Evolutionary conservation across 2,888 invertebrate genomes (phyloP), one percentile per base, ranked within the genome.

Genomic region (Pollenia angustigena): DNA sequence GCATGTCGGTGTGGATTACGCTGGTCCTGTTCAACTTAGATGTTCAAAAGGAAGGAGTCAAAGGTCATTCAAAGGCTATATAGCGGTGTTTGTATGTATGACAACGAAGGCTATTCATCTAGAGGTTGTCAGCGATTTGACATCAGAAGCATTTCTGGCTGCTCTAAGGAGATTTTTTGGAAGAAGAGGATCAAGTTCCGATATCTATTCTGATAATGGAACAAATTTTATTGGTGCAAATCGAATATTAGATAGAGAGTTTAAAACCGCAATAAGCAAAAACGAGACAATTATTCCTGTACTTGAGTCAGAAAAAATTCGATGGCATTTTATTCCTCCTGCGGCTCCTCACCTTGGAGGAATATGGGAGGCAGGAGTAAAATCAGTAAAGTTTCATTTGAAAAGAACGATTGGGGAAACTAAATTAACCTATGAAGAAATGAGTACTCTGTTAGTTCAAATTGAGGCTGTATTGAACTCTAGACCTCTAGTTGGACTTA

Each of bases 171-270:
- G 48, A 46, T 66, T 66, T 66, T 44, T 66, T 66, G 46, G 16
- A n/a, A 16, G 48, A 48, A 66, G 66, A 66, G 66, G 48, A 12
- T 4, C 14, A 2, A 46, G 66, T 48, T n/a, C 46, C 7, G 44
- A 66, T 11, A 66, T 66, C 48, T 66, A 42, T 62, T 62, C 60
- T 14, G 60, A 62, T n/a, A 62, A 62, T 62, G 60, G 60, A 42
- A 62, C 60, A 8, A 66, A 66, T 66, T 66, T 66, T 12, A 16
- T 18, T 10, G 48, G 46, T 12, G 66, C 18, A 18, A 18, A 44
- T 16, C 48, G 14, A 23, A 66, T 48, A 46, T 7, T 48, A 18
- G 48, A 66, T 42, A 16, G 10, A 8, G 66, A 66, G 16, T 48
- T 46, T 23, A 48, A 48, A 66, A 11, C 16, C 4, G 66, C 48